Evolutionary conservation across 2,113 vertebrate genomes (phyloP).

Genomic region (Ariopsis seemanni): DNA sequence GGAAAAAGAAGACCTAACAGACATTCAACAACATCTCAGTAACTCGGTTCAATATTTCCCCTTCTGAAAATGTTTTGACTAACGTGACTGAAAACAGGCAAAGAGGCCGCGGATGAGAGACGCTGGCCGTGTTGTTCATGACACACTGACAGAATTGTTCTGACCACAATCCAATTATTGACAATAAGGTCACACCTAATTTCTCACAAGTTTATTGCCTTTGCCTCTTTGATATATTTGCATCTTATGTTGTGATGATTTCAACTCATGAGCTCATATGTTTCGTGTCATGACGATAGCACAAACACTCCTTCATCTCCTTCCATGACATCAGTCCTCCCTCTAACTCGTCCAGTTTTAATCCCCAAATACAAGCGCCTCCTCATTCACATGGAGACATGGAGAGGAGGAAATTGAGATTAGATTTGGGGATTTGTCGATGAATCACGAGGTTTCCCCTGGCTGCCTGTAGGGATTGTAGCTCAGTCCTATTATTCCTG

Average conservation of each 20-base stretch:
- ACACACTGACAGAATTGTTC: slow-evolving; percentile 19
- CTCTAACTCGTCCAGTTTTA: slow-evolving; percentile 12
- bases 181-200: slow-evolving; percentile 35
- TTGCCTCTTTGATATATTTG: slow-evolving; percentile 52
- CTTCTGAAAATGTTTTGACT: slow-evolving; percentile 60
- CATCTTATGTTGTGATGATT: slow-evolving; percentile 53
- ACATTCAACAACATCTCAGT: slow-evolving; percentile 49
- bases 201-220: slow-evolving; percentile 27
- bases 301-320: slow-evolving; percentile 58
- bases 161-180: slow-evolving; percentile 20
- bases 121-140: slow-evolving; percentile 11
- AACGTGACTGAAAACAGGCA: slow-evolving; percentile 62
- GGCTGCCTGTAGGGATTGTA: background rate
- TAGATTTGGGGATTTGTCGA: slow-evolving; percentile 52
- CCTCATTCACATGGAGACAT: slow-evolving; percentile 50
- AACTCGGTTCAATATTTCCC: slow-evolving; percentile 55
- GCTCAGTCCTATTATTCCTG: slow-evolving; percentile 17
- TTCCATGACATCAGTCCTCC: slow-evolving; percentile 60
- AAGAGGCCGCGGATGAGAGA: slow-evolving; percentile 42
- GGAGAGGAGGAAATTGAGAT: slow-evolving; percentile 56
- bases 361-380: slow-evolving; percentile 39
- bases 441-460: slow-evolving; percentile 42
- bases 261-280: slow-evolving; percentile 60
- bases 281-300: slow-evolving; percentile 45
- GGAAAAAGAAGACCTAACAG: slow-evolving; percentile 45